Base-by-base conservation (phyloP, 1,140 invertebrate genomes). In the Drosophila tristis region DNA sequence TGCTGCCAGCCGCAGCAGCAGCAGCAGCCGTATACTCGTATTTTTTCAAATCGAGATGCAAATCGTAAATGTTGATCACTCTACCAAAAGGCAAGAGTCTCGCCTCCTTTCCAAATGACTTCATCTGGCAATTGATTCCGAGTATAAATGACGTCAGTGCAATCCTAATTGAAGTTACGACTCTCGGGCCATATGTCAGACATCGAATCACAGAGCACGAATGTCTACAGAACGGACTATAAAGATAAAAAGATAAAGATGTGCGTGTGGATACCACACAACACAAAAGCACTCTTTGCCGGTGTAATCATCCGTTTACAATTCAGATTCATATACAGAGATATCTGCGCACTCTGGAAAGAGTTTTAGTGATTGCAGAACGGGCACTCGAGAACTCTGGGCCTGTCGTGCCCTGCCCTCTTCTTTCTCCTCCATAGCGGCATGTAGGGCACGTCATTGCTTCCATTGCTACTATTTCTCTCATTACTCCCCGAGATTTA, bases 201-300 rank as follows among this genome's bases (percentile, higher is more conserved):
- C 45, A 49, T 51, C 65, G 63, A 77, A 70, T 78, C 63, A 82
- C 53, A 59, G 11, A 5, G 35, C 4, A 39, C 31, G 35, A 13
- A 53, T 35, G 29, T 15, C 45, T 23, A 54, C 39, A 53, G 26
- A 4, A 4, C 26, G 51, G 53, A 25, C 57, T 45, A 71, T 57
- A 64, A 72, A 80, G 78, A 78, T 79, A 84, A 86, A 66, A 84
- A 85, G 67, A 72, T 74, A 72, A 31, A 73, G n/a, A 43, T 39
- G 25, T 42, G 56, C 44, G 20, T 58, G 11, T 16, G 15, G 42
- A 67, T 66, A 45, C 23, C 43, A n/a, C 16, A 20, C 31, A 20
- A 48, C 64, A 31, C 2, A 45, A 31, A 42, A 48, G 51, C 23
- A 23, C 45, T 47, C 44, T 64, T 75, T 39, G 4, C 35, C 20